Conservation (phyloP, 1,140 invertebrate genomes). For the Tetranychus urticae region DNA sequence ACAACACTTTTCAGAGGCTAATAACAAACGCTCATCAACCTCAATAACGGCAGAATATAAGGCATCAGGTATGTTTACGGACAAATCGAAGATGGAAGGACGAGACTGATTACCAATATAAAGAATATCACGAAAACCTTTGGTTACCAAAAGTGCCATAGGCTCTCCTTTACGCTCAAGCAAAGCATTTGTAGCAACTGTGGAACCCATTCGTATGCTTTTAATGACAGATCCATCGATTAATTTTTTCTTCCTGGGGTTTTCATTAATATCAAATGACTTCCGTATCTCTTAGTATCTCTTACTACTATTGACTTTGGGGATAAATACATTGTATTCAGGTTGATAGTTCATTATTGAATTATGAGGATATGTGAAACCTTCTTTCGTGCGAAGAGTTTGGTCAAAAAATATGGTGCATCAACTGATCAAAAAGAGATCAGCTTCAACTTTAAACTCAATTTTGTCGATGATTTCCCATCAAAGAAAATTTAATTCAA, state of each 20-base stretch:
- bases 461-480: no score
- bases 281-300: no score
- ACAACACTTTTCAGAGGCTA: constrained; percentile 29
- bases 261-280: no score
- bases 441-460: no score
- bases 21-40: constrained; percentile 67
- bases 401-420: no score
- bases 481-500: no score
- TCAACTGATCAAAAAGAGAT: no score
- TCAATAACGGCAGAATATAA: constrained; percentile 75
- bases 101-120: constrained; percentile 96
- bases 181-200: constrained; percentile 93
- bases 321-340: no score
- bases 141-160: constrained; percentile 60
- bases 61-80: constrained; percentile 59
- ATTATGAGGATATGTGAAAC: no score
- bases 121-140: constrained; percentile 76
- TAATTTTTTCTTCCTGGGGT: not conserved
- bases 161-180: constrained; percentile 84
- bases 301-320: no score
- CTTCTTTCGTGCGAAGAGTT: no score
- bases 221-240: constrained; percentile 24
- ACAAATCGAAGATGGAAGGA: constrained; percentile 87
- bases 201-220: constrained; percentile 98
- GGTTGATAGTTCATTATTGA: no score